Conservation (phyloP, 2,113 vertebrate genomes). For the Microtus richardsoni region DNA sequence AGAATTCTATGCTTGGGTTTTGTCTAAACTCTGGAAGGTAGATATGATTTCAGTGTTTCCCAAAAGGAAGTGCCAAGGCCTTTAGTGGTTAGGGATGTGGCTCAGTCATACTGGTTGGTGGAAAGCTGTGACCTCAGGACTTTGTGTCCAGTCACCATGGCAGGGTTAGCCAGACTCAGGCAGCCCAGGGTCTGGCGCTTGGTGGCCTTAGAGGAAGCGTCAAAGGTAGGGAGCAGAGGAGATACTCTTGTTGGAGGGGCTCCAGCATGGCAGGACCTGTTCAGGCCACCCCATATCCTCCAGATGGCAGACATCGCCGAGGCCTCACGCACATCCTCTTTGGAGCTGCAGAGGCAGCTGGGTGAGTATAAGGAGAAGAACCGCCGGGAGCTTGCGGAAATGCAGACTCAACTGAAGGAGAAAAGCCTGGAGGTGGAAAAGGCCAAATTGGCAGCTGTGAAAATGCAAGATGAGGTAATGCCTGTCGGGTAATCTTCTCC, state of each 20-base stretch:
- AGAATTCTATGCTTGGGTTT: background rate
- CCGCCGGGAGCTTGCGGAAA: slow-evolving; percentile 90
- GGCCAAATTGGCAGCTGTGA: slow-evolving; percentile 84
- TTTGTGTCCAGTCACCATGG: background rate
- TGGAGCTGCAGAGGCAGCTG: slow-evolving; percentile 95
- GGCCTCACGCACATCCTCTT: slow-evolving; percentile 90
- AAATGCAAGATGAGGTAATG: slow-evolving; percentile 94
- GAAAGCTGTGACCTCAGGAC: background rate
- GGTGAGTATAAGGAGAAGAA: slow-evolving; percentile 96
- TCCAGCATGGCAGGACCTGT: background rate
- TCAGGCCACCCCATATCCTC: background rate
- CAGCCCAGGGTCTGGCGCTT: background rate
- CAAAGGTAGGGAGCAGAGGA: background rate
- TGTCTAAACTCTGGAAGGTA: background rate
- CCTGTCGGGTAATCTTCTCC: background rate
- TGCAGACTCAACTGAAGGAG: slow-evolving; percentile 93
- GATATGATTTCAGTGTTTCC: background rate
- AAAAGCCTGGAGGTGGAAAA: slow-evolving; percentile 93
- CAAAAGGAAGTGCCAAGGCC: background rate
- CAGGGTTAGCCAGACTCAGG: background rate
- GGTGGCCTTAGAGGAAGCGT: background rate
- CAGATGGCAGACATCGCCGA: slow-evolving; percentile 95
- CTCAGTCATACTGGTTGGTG: no score
- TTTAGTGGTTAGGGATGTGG: background rate
- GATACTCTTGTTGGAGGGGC: background rate